These are phyloP conservation scores for Nematolebias whitei DNA, from an alignment of 2,113 vertebrate genomes.

Conservation along the genomic window DNA sequence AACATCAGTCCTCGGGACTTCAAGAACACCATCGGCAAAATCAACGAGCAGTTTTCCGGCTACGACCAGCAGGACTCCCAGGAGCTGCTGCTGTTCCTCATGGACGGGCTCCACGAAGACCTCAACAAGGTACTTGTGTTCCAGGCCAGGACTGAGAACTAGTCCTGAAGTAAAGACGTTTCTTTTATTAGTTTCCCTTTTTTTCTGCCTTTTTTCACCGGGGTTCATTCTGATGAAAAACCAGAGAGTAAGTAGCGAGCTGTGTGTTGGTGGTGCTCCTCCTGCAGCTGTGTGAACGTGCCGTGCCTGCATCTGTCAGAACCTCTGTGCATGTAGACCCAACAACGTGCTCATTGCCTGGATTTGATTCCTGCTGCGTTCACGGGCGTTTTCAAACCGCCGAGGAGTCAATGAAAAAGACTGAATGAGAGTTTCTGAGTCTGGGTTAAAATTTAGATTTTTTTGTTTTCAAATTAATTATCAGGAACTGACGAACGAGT, in stretches of 20 bases:
- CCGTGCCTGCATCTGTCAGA: conserved; percentile 57
- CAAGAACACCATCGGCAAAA: conserved; percentile 95
- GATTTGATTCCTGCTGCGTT: too few species aligned
- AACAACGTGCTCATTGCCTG: too few species aligned
- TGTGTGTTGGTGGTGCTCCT: conserved; percentile 61
- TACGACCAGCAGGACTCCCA: conserved; percentile 97
- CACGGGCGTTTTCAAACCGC: too few species aligned
- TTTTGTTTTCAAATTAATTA: too few species aligned
- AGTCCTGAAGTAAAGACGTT: too few species aligned
- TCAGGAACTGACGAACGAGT: too few species aligned
- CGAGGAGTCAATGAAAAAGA: too few species aligned
- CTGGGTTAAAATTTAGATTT: too few species aligned
- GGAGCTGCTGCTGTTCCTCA: conserved; percentile 95
- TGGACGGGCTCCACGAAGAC: conserved; percentile 98
- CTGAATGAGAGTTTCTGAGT: too few species aligned
- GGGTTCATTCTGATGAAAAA: conserved; percentile 78
- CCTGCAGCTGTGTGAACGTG: conserved; percentile 60
- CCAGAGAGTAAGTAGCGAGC: conserved; percentile 84
- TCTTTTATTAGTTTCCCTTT: too few species aligned
- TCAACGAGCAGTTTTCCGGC: conserved; percentile 94
- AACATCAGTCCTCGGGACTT: conserved; percentile 95
- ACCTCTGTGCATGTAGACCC: conserved; percentile 68
- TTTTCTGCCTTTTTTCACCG: conserved; percentile 67
- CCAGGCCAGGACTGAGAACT: conserved; percentile 40
- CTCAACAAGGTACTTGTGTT: conserved; percentile 99